Evolutionary conservation across 2,888 invertebrate species (phyloP), one percentile per base, ranked within the genome.

Genomic region (Lithophane socia): DNA sequence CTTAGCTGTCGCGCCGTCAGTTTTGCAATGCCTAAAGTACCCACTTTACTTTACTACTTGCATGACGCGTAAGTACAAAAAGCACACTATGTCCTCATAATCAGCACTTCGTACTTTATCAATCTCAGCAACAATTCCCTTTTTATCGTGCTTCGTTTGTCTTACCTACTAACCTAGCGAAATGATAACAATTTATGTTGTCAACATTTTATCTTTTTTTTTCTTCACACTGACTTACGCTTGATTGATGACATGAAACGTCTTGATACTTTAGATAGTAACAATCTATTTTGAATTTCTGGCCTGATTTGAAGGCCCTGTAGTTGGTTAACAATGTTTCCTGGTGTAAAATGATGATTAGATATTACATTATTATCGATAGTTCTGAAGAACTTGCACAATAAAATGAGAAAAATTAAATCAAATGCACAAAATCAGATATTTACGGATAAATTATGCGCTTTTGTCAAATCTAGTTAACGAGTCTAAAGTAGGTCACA

Each of bases 161-260:
- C 88, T 95, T 93, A 94, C 95, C 94, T 84, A 93, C 94, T 95
- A 94, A 95, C 95, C 95, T 90, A 94, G 90, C 92, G 88, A 89
- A 86, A 84, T 87, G 93, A 94, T 94, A 94, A 91, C 83, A 79
- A 75, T 29, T 60, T 54, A 61, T 73, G 68, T 18, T 76, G 44
- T 68, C 79, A 65, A 77, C 65, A 81, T 84, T 84, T 85, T 85
- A 87, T 86, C 87, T 86, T 73, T 84, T 76, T 84, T 77, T 68
- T 67, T 64, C n/a, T 75, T 54, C 13, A 77, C 58, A 79, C 81
- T 81, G 83, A 87, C 86, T 83, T 93, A 92, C 88, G 92, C 88
- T 92, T 95, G 94, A 95, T 95, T 90, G 95, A 95, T 94, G 89
- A 83, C 79, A 70, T 52, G 75, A 75, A 74, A 73, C 74, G 73